Conservation (phyloP, 2,888 invertebrate genomes). For the Andrena haemorrhoa region DNA sequence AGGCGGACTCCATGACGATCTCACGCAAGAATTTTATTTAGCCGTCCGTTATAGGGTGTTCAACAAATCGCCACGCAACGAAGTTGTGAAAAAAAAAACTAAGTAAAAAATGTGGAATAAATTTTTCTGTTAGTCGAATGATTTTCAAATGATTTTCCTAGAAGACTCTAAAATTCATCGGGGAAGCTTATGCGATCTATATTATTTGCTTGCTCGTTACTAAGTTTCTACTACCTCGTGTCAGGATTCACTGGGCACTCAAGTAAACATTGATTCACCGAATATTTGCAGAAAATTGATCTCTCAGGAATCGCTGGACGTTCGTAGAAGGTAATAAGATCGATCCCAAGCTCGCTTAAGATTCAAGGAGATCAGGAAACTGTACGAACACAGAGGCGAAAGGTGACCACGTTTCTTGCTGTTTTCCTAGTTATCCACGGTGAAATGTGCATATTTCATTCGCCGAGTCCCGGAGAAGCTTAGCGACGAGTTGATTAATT, state of each 20-base stretch:
- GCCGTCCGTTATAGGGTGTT: not conserved
- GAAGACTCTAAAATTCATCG: no score
- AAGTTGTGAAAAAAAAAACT: no score
- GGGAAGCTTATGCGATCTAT: no score
- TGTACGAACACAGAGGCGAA: constrained; percentile 37
- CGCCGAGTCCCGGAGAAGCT: not conserved
- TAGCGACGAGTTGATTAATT: not conserved
- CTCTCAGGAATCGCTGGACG: constrained; percentile 38
- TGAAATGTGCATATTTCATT: constrained; percentile 17
- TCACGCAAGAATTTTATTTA: not conserved
- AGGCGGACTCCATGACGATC: not conserved
- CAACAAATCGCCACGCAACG: no score
- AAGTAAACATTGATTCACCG: constrained; percentile 6
- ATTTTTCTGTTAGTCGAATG: no score
- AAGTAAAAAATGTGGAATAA: no score
- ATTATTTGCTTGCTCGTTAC: no score
- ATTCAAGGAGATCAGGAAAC: constrained; percentile 80
- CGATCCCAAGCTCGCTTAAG: constrained; percentile 55
- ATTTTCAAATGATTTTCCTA: no score
- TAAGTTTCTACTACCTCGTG: not conserved
- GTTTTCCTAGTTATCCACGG: constrained; percentile 8
- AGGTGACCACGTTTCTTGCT: constrained; percentile 52
- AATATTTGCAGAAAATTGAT: constrained; percentile 48
- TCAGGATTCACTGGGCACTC: not conserved
- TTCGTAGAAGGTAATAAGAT: constrained; percentile 67